Conservation (phyloP, 2,113 vertebrate genomes). For the Martes martes region DNA sequence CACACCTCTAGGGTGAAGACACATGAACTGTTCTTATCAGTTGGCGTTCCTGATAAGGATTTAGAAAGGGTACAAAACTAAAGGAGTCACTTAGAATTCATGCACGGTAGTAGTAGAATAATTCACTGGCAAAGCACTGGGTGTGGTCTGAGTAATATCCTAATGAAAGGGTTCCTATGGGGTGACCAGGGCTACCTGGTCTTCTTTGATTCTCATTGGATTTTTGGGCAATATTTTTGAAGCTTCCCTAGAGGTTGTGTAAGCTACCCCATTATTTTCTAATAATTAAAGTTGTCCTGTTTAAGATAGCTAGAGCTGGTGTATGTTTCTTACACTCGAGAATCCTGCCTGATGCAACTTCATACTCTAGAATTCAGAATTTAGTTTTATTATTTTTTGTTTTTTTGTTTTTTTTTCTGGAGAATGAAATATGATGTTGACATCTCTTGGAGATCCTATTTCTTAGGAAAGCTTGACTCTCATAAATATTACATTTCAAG, state of each 20-base stretch:
- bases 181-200: neutral
- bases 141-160: neutral
- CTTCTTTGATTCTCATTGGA: neutral
- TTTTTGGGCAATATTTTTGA: neutral
- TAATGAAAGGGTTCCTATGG: neutral
- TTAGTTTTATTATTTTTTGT: neutral
- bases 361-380: neutral
- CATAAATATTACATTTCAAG: neutral
- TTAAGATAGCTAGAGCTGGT: neutral
- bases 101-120: neutral
- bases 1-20: neutral
- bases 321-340: neutral
- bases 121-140: neutral
- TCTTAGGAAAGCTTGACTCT: neutral
- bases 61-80: neutral
- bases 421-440: neutral
- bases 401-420: neutral
- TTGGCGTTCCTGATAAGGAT: neutral
- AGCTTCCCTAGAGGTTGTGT: neutral
- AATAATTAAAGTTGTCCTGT: neutral
- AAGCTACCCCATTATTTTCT: neutral
- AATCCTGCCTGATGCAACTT: neutral
- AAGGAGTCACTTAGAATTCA: neutral
- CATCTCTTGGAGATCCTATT: neutral
- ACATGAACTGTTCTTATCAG: neutral